Base-by-base conservation (phyloP, 2,888 invertebrate species). In the Carabus problematicus region DNA sequence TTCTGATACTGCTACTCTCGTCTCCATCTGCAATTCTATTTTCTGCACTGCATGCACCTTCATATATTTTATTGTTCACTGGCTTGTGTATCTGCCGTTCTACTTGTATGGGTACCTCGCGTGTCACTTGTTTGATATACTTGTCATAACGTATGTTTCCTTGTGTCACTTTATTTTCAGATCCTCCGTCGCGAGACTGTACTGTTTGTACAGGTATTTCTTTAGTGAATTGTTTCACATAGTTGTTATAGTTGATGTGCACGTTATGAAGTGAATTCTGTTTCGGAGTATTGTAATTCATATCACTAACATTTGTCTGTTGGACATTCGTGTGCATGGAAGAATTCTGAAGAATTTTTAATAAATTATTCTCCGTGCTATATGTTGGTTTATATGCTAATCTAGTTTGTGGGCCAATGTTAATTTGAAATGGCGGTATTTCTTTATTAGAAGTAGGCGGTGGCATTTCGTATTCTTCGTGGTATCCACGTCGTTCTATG, bases 401-500 rank as follows among this genome's bases (percentile, higher is more conserved):
- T 29, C 29, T 29, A 29, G 29, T 6, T 41, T 41, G 41, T 16
- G 59, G 59, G 40, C 59, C 39, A 18, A 67, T 18, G 49, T 66
- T 40, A 41, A 67, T 52, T 60, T 67, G 58, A 67, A 60, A 49
- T 7, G 66, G 12, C 18, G 49, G 58, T 12, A 66, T 12, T 14
- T 58, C 59, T 47, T 47, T 66, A 16, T 59, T 40, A 7, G 14
- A 14, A 14, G 52, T 52, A 18, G 52, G 16, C 11, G 16, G 9
- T 9, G 19, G 16, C 52, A 52, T 52, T 47, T 61, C 47, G 19
- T 19, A 47, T 61, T 56, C 52, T 72, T 79, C 77, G 64, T 76
- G 74, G 71, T 77, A 76, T 2, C 72, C 73, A 72, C 87, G 85
- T 49, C 89, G 84, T 74, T 89, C 88, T n/a, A 88, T 78, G 78